Conservation (phyloP, 2,797 vertebrate genomes). For the Acanthopagrus latus region DNA sequence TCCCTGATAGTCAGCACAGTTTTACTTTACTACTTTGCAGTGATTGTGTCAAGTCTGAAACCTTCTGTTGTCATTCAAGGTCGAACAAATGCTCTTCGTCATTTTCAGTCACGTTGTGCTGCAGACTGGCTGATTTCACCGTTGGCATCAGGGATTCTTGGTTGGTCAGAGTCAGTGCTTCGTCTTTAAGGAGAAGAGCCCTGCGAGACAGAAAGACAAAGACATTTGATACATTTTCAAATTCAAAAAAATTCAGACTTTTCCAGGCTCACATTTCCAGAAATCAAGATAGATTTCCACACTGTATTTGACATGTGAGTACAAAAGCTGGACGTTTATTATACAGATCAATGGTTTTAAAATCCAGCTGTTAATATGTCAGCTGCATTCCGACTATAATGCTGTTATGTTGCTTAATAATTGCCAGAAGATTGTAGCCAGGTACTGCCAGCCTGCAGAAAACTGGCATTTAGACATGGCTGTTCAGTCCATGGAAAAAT, state of each 20-base stretch:
- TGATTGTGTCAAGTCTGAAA: background rate
- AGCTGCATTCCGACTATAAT: too few species aligned
- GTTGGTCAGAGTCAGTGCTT: slow-evolving; percentile 86
- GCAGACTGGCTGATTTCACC: slow-evolving; percentile 86
- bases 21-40: background rate
- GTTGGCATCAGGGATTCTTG: slow-evolving; percentile 87
- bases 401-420: too few species aligned
- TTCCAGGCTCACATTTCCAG: too few species aligned
- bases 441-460: too few species aligned
- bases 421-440: too few species aligned
- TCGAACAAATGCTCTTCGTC: slow-evolving; percentile 58
- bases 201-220: slow-evolving; percentile 70
- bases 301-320: too few species aligned
- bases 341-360: too few species aligned
- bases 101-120: slow-evolving; percentile 75
- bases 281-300: too few species aligned
- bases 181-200: slow-evolving; percentile 88
- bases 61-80: slow-evolving; percentile 48
- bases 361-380: too few species aligned
- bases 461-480: too few species aligned
- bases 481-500: background rate
- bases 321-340: too few species aligned
- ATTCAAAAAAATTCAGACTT: too few species aligned
- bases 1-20: background rate
- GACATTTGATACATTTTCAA: background rate